phyloP scores from a whole-genome alignment of 1,140 invertebrate species.

The Neotoxoptera formosana region DNA sequence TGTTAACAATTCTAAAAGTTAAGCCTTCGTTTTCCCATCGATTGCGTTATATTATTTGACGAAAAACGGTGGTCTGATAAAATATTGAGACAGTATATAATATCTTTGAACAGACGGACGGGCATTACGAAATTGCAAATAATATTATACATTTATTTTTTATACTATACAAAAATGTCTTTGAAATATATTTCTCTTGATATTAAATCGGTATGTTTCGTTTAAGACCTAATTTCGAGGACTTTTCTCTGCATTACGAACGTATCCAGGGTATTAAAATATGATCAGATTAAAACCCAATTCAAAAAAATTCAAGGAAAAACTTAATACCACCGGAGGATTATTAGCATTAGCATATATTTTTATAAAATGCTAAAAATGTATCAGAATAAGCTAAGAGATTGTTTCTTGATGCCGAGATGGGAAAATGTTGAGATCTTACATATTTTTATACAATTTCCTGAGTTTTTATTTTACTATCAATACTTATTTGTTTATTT shows the following conservation, averaged over 20 bases:
- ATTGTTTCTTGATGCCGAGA: neutral
- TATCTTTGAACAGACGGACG: neutral
- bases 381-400: neutral
- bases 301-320: neutral
- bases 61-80: neutral
- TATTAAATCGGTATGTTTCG: neutral
- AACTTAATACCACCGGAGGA: neutral
- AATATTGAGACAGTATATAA: neutral
- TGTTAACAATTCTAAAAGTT: too few species aligned
- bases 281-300: neutral
- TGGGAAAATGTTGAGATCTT: neutral
- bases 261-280: neutral
- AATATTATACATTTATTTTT: neutral
- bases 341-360: slow-evolving; percentile 3
- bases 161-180: neutral
- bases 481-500: neutral
- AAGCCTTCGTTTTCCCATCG: too few species aligned
- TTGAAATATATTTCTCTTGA: neutral
- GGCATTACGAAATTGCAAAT: neutral
- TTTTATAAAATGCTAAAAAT: neutral
- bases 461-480: neutral
- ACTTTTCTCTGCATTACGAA: neutral
- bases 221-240: neutral
- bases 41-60: neutral
- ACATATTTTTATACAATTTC: neutral